Evolutionary conservation across 2,113 vertebrate genomes (phyloP).

Genomic region (Cavia aperea): DNA sequence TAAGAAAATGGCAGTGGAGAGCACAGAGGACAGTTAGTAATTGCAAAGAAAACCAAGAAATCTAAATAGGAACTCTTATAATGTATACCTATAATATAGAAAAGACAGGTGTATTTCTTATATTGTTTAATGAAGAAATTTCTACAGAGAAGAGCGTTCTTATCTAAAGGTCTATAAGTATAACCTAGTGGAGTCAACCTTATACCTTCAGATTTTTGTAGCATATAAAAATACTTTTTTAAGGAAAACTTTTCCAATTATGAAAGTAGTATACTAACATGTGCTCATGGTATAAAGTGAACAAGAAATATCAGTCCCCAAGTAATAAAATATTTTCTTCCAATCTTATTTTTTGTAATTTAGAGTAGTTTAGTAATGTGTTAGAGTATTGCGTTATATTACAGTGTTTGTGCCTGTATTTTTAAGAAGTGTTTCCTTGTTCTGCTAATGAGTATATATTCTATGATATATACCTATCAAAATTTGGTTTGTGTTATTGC

Average conservation of each 20-base stretch:
- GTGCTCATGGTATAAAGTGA: constrained; percentile 15
- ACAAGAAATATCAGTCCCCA: not conserved
- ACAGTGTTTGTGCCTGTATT: not conserved
- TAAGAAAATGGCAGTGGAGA: constrained; percentile 8
- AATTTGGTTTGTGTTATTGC: not conserved
- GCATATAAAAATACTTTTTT: not conserved
- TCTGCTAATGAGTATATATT: not conserved
- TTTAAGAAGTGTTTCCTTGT: not conserved
- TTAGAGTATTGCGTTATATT: not conserved
- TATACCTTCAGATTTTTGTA: not conserved
- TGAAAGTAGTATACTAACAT: not conserved
- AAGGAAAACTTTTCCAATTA: not conserved
- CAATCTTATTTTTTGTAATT: not conserved
- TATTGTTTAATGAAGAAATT: not conserved
- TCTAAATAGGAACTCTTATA: not conserved
- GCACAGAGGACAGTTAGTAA: not conserved
- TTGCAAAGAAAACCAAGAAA: constrained; percentile 4
- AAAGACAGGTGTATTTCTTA: not conserved
- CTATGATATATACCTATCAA: not conserved
- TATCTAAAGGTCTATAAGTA: not conserved
- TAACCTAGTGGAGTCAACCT: not conserved
- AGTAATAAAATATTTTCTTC: not conserved
- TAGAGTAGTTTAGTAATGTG: not conserved
- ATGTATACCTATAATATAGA: not conserved
- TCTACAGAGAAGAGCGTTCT: not conserved